Percentiles rank a stretch among this genome's conserved stretches.
These are phyloP conservation scores for Caradrina kadenii DNA, from an alignment of 2,888 invertebrate genomes.

Conservation along the genomic window DNA sequence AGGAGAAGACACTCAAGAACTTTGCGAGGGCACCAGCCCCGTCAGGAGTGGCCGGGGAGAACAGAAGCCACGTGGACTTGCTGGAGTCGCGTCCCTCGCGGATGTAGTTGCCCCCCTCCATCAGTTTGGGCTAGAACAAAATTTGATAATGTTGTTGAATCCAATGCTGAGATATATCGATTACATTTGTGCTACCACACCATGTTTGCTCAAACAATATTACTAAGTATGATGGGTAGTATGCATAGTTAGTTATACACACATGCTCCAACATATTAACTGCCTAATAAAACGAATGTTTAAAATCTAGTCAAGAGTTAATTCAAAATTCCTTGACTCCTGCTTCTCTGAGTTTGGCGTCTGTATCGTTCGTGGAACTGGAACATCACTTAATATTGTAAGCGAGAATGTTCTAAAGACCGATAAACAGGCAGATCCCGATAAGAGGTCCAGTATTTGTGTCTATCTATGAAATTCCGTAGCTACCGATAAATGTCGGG, in stretches of 20 bases:
- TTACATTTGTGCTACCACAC: too few species aligned
- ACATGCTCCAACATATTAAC: too few species aligned
- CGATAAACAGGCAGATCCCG: neutral
- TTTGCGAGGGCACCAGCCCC: conserved; percentile 97
- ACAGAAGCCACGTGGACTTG: conserved; percentile 95
- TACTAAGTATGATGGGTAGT: too few species aligned
- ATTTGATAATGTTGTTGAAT: neutral
- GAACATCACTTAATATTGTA: neutral
- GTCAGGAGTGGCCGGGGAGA: conserved; percentile 95
- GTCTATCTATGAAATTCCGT: neutral
- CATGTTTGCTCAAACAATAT: too few species aligned
- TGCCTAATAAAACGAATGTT: neutral
- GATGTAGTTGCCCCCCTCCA: conserved; percentile 96
- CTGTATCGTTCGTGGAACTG: neutral
- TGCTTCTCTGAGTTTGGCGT: neutral
- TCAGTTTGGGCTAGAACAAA: conserved; percentile 93
- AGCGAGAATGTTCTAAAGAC: neutral
- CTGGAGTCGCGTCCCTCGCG: conserved; percentile 94
- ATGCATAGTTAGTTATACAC: too few species aligned
- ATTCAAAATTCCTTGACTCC: neutral
- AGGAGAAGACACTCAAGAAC: conserved; percentile 97
- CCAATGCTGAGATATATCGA: too few species aligned
- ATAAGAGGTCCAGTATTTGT: conserved; percentile 11
- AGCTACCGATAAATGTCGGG: neutral
- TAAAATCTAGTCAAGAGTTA: neutral